These are phyloP conservation scores for Amphibalanus amphitrite DNA, from an alignment of 1,140 invertebrate species.

Conservation along the genomic window DNA sequence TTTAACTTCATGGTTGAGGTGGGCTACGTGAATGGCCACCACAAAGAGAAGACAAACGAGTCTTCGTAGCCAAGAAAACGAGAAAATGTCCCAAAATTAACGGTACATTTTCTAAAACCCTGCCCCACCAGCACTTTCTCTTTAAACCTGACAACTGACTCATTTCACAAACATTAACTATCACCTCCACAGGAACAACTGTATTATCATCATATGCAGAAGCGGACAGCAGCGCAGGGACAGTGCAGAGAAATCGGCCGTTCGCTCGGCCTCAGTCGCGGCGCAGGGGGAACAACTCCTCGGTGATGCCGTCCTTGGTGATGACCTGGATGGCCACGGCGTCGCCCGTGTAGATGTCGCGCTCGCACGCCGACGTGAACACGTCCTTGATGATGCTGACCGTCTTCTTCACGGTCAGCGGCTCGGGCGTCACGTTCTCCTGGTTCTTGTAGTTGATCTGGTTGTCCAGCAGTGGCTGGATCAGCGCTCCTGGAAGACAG, in stretches of 20 bases:
- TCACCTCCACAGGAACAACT: not conserved
- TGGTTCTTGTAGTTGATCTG: constrained; percentile 78
- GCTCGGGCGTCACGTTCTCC: constrained; percentile 35
- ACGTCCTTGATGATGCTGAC: constrained; percentile 65
- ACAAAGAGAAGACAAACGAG: too few relatives aligned
- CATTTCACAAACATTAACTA: not conserved
- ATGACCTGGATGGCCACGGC: constrained; percentile 72
- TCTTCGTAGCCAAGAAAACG: too few relatives aligned
- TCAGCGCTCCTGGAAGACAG: constrained; percentile 25
- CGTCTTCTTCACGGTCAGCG: constrained; percentile 31
- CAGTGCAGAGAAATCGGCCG: not conserved
- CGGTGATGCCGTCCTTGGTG: constrained; percentile 62
- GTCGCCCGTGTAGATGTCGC: constrained; percentile 95
- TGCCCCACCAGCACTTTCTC: too few relatives aligned
- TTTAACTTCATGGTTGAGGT: too few relatives aligned
- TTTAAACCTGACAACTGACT: too few relatives aligned
- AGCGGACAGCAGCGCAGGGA: not conserved
- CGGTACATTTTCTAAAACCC: too few relatives aligned
- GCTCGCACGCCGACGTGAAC: constrained; percentile 89
- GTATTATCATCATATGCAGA: not conserved
- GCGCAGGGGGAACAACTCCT: constrained; percentile 20
- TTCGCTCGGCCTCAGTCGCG: constrained; percentile 22
- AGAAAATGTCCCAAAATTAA: too few relatives aligned
- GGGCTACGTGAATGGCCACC: too few relatives aligned
- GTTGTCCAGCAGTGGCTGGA: constrained; percentile 59